Base-by-base conservation (phyloP, 2,113 vertebrate species). In the Clarias macrocephalus region DNA sequence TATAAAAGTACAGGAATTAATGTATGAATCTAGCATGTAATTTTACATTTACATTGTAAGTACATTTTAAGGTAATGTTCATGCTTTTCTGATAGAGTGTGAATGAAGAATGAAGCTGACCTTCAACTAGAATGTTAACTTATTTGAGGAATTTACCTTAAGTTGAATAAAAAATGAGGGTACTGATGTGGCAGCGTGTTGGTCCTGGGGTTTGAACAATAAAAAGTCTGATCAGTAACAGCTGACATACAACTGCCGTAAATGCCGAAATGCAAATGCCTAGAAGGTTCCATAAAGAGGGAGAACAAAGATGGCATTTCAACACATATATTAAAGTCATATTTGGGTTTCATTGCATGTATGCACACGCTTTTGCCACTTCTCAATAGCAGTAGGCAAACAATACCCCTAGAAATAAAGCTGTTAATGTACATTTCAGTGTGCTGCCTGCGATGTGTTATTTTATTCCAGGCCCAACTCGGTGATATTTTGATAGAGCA, bases 401-500 rank as follows among this genome's bases (percentile, higher is more conserved):
- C 21, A 19, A n/a, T 21, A 75, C 52, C 19, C 59, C 28, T 76
- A 28, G 3, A 59, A 1, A 57, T 30, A 1, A 80, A 21, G 13
- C 30, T n/a, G 30, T 59, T 21, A 82, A 52, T 23, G 30, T 54
- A 60, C 7, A 28, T 16, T 52, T 65, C 13, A 65, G 2, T 37
- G 28, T 23, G 6, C 54, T 25, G 52, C 75, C 21, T 33, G n/a
- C 62, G 5, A 33, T 80, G 33, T 28, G 52, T 54, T 65, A 56
- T 85, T 68, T 60, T 73, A 77, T 85, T 33, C 21, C 37, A 25
- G 48, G 30, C 62, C 10, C 21, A 68, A 23, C n/a, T 18, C 37
- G 42, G 75, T 56, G 59, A 65, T 59, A 56, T 77, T 59, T 72
- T 63, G 30, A 77, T 83, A 73, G 73, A 84, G 73, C 75, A 63